These are phyloP conservation scores for Rhea americana DNA, from an alignment of 2,113 vertebrate genomes.

Conservation along the genomic window DNA sequence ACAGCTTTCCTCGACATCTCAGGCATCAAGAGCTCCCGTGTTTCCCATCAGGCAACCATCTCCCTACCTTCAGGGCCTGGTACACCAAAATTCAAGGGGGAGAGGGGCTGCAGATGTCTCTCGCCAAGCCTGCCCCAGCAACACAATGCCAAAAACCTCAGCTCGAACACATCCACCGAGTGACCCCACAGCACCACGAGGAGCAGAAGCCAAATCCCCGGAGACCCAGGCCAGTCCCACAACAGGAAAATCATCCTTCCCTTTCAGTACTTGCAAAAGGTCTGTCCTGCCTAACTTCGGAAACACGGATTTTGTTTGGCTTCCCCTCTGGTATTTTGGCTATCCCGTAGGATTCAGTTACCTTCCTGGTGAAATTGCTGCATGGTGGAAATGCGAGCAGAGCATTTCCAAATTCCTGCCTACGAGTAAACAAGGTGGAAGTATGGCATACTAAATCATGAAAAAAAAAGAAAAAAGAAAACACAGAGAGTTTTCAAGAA, in stretches of 20 bases:
- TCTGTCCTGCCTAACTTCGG: background rate
- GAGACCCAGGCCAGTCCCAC: background rate
- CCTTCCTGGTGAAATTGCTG: background rate
- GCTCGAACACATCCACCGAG: rapidly evolving
- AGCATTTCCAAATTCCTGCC: background rate
- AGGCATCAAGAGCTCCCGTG: background rate
- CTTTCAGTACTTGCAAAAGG: rapidly evolving
- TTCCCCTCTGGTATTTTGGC: background rate
- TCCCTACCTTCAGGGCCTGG: no score
- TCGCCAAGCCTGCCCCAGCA: background rate
- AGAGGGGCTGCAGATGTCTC: background rate
- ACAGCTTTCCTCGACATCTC: background rate
- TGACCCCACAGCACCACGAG: rapidly evolving
- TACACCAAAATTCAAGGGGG: no score
- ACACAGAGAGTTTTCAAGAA: background rate
- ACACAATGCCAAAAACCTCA: rapidly evolving
- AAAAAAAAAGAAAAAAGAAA: background rate
- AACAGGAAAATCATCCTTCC: rapidly evolving
- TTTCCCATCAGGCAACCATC: background rate
- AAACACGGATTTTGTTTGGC: background rate
- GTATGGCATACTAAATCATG: background rate
- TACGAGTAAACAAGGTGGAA: background rate
- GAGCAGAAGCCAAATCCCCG: background rate
- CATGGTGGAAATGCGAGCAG: background rate
- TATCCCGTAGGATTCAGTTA: background rate